Evolutionary conservation across 2,888 invertebrate genomes (phyloP).

Genomic region (Synanthedon tipuliformis): DNA sequence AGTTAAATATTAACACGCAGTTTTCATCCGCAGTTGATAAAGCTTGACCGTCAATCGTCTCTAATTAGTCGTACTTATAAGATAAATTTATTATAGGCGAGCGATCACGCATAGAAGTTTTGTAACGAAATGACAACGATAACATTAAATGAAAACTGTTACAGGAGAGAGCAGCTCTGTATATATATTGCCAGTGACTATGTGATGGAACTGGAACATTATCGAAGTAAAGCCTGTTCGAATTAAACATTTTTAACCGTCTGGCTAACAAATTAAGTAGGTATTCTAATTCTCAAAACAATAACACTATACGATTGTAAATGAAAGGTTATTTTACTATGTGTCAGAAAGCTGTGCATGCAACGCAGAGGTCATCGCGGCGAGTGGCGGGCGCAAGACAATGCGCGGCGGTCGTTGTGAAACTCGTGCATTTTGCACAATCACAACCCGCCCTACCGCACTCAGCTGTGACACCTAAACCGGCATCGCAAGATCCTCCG

Average conservation of each 20-base stretch:
- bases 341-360: constrained; percentile 34
- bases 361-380: constrained; percentile 55
- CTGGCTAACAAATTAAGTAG: too few relatives aligned
- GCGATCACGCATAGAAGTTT: constrained; percentile 5
- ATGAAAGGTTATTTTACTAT: not conserved
- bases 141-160: constrained; percentile 8
- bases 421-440: constrained; percentile 60
- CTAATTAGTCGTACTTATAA: not conserved
- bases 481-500: not conserved
- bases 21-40: constrained; percentile 12
- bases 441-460: constrained; percentile 35
- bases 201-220: too few relatives aligned
- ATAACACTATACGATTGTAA: too few relatives aligned
- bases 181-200: too few relatives aligned
- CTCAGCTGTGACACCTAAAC: constrained; percentile 6
- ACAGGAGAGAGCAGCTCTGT: too few relatives aligned
- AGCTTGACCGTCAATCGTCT: constrained; percentile 18
- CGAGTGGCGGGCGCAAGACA: constrained; percentile 68
- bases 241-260: too few relatives aligned
- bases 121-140: constrained; percentile 26
- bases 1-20: not conserved
- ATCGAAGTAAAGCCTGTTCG: too few relatives aligned
- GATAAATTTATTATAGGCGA: not conserved
- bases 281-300: too few relatives aligned
- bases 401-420: constrained; percentile 64